Percentiles rank a stretch among this genome's conserved stretches.
These are phyloP conservation scores for Pitta sordida DNA, from an alignment of 2,113 vertebrate genomes.

Conservation along the genomic window DNA sequence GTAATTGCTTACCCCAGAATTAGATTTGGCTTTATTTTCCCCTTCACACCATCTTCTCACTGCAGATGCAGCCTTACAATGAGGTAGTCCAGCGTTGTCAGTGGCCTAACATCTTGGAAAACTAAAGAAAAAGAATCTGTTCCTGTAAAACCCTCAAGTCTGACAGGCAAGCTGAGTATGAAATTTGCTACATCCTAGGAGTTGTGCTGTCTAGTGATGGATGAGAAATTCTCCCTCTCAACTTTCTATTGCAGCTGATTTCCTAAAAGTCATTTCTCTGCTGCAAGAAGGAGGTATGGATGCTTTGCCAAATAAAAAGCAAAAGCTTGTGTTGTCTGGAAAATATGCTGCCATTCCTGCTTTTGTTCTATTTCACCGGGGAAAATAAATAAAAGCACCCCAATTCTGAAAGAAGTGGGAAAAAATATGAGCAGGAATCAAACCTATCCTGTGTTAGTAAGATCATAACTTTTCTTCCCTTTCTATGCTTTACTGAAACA, in stretches of 20 bases:
- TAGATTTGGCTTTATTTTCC: not conserved
- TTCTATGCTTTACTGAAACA: not conserved
- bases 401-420: not conserved
- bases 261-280: not conserved
- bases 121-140: not conserved
- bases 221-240: not conserved
- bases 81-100: not conserved
- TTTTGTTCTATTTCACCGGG: not conserved
- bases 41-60: accelerated
- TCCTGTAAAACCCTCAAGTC: not conserved
- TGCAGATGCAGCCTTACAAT: not conserved
- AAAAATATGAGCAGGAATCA: not conserved
- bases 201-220: not conserved
- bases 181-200: not conserved
- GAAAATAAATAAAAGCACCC: not conserved
- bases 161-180: not conserved
- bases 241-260: not conserved
- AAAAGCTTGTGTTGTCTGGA: not conserved
- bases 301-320: not conserved
- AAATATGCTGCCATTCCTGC: not conserved
- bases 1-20: not conserved
- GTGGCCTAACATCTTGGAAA: not conserved
- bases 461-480: not conserved
- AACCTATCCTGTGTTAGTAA: not conserved
- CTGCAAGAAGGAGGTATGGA: not conserved